Conservation (phyloP, 2,888 invertebrate species). For the Brachyptera risi region DNA sequence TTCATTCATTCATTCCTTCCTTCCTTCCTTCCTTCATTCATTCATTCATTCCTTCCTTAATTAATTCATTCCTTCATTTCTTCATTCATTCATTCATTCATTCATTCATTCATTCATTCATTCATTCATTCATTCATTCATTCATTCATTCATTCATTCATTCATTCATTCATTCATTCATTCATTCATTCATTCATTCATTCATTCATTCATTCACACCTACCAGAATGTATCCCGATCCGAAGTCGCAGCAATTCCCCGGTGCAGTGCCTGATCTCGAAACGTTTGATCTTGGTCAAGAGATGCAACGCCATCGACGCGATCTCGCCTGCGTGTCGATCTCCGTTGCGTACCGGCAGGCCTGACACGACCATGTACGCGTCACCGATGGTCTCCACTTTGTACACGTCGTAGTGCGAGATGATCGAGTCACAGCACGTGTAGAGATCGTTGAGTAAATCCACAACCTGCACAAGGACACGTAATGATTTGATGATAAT, state of each 20-base stretch:
- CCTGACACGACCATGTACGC: constrained; percentile 79
- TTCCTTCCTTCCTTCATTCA: too few species aligned
- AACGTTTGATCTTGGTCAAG: constrained; percentile 63
- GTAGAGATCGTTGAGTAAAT: constrained; percentile 82
- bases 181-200: too few species aligned
- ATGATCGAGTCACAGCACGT: constrained; percentile 86
- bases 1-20: too few species aligned
- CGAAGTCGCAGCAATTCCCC: constrained; percentile 64
- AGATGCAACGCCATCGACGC: constrained; percentile 74
- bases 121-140: too few species aligned
- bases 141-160: too few species aligned
- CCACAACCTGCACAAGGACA: constrained; percentile 69
- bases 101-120: too few species aligned
- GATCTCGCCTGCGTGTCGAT: constrained; percentile 72
- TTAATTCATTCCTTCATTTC: too few species aligned
- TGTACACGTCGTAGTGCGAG: constrained; percentile 81
- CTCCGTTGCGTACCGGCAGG: constrained; percentile 66
- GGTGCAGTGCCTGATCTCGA: constrained; percentile 64
- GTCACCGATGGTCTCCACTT: constrained; percentile 81
- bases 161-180: too few species aligned
- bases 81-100: too few species aligned
- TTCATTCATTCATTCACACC: too few species aligned
- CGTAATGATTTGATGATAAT: too few species aligned
- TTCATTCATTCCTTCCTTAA: too few species aligned
- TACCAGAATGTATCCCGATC: constrained; percentile 67